Percentiles rank a stretch among this genome's conserved stretches.
phyloP scores from a whole-genome alignment of 2,888 invertebrate species.

The Polietes domitor region DNA sequence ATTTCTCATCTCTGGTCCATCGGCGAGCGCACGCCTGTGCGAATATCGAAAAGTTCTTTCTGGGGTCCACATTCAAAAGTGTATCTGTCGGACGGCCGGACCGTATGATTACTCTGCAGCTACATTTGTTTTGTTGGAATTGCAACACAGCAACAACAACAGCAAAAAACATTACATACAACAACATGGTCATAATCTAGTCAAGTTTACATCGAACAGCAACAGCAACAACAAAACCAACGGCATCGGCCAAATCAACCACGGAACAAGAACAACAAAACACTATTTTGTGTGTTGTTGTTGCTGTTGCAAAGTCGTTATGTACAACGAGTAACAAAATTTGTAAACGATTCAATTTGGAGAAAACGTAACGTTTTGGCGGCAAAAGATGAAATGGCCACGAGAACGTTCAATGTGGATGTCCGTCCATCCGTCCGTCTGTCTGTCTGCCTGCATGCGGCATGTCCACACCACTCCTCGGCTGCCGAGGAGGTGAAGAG shows the following conservation, averaged over 20 bases:
- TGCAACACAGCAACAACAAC: slow-evolving; percentile 32
- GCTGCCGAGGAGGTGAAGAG: not conserved
- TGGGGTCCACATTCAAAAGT: slow-evolving; percentile 21
- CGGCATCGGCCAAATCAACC: not conserved
- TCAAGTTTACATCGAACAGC: slow-evolving; percentile 36
- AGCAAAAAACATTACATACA: slow-evolving; percentile 57
- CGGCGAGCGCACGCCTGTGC: not conserved
- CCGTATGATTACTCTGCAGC: slow-evolving; percentile 46
- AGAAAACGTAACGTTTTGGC: slow-evolving; percentile 68
- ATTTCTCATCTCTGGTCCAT: not conserved
- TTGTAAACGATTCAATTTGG: slow-evolving; percentile 78
- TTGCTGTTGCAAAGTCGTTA: slow-evolving; percentile 70
- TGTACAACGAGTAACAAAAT: slow-evolving; percentile 79
- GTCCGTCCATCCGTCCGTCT: not conserved
- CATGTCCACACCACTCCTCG: slow-evolving; percentile 18
- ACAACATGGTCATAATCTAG: slow-evolving; percentile 66
- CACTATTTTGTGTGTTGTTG: slow-evolving; percentile 46
- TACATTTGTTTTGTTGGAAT: slow-evolving; percentile 36
- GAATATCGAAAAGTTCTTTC: no score
- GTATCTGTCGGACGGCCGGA: slow-evolving; percentile 19
- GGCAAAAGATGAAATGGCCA: slow-evolving; percentile 61
- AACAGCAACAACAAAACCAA: slow-evolving; percentile 32
- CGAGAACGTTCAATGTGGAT: slow-evolving; percentile 15
- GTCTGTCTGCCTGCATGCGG: slow-evolving; percentile 5
- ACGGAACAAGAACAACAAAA: slow-evolving; percentile 41